A percentile compares a stretch with the other conserved stretches of the same genome.
Evolutionary conservation across 1,140 invertebrate genomes (phyloP).

Genomic region (Pseudomyrmex sp.): DNA sequence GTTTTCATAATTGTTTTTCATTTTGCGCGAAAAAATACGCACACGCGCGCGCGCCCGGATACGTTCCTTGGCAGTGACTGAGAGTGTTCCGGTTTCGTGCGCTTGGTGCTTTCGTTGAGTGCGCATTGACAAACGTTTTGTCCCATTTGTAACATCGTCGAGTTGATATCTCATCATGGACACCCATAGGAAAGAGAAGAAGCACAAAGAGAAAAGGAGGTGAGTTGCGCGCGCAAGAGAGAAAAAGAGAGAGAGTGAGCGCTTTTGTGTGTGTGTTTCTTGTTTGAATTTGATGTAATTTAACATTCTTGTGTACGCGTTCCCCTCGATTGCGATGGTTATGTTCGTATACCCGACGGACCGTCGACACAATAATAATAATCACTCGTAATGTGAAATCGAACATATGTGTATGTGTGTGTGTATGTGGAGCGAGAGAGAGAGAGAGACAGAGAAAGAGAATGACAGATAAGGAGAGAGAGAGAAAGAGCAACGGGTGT

Average conservation of each 20-base stretch:
- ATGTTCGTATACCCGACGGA: not conserved
- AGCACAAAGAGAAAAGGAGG: constrained; percentile 75
- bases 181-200: constrained; percentile 60
- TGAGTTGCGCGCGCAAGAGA: constrained; percentile 49
- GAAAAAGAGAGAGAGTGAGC: not conserved
- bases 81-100: constrained; percentile 66
- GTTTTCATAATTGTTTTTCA: not conserved
- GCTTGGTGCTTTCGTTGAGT: not conserved
- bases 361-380: not conserved
- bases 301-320: not conserved
- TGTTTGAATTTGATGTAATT: not conserved
- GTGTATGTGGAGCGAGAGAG: too few relatives aligned
- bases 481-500: not conserved
- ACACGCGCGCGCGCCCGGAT: constrained; percentile 51
- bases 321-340: not conserved
- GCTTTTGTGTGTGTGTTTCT: constrained; percentile 29
- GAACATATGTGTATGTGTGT: too few relatives aligned
- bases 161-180: constrained; percentile 43
- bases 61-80: constrained; percentile 76
- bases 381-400: constrained; percentile 18
- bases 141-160: not conserved
- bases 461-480: not conserved
- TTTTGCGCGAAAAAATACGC: not conserved
- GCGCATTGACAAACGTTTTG: not conserved
- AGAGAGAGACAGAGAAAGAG: not conserved